A percentile compares a stretch with the other conserved stretches of the same genome.
These are phyloP conservation scores for Zygothrica quintamaculata DNA, from an alignment of 2,888 invertebrate genomes.

Conservation along the genomic window DNA sequence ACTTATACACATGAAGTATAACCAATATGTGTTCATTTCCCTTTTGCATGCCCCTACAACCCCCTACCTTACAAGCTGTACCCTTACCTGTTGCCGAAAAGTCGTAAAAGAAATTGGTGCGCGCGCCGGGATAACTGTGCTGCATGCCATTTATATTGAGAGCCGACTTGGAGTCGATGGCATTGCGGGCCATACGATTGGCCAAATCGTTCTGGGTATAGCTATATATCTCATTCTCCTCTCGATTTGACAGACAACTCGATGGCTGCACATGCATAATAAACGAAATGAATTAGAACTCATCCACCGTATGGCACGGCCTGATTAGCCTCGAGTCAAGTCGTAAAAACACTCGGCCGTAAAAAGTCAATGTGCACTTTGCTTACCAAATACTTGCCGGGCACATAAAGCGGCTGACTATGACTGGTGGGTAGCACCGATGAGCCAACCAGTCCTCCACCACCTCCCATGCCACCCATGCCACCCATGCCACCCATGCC, in stretches of 20 bases:
- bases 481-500: conserved; percentile 57
- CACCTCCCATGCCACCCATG: conserved; percentile 68
- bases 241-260: conserved; percentile 94
- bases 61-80: not conserved
- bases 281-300: conserved; percentile 70
- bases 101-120: conserved; percentile 84
- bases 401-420: conserved; percentile 94
- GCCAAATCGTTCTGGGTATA: conserved; percentile 94
- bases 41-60: not conserved
- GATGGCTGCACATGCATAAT: conserved; percentile 88
- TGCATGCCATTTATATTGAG: conserved; percentile 84
- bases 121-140: conserved; percentile 83
- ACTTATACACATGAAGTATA: conserved; percentile 10
- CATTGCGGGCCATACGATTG: conserved; percentile 88
- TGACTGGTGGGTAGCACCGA: conserved; percentile 90
- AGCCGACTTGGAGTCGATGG: conserved; percentile 87
- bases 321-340: conserved; percentile 56
- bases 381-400: conserved; percentile 96
- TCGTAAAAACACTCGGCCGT: conserved; percentile 64
- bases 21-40: conserved; percentile 13
- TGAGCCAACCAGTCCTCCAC: conserved; percentile 70
- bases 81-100: conserved; percentile 84
- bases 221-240: conserved; percentile 96
- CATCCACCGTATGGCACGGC: conserved; percentile 22
- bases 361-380: conserved; percentile 63